Conservation (phyloP, 2,888 invertebrate species). For the Eupithecia abbreviata region DNA sequence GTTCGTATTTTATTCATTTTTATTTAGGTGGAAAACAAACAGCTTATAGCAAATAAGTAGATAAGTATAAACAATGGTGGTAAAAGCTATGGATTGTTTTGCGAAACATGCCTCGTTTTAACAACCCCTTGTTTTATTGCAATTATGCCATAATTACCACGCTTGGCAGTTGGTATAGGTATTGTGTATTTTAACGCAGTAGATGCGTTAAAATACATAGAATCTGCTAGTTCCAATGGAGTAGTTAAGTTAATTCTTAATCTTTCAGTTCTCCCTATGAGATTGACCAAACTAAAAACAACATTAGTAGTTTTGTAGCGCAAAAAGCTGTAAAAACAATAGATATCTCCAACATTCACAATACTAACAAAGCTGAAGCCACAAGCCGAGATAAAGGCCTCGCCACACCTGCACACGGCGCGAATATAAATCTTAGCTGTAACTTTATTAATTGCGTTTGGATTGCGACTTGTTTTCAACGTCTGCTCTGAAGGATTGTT, state of each 20-base stretch:
- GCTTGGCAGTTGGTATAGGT: not conserved
- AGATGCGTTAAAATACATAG: not conserved
- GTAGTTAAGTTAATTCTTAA: not conserved
- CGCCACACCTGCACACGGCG: slow-evolving; percentile 58
- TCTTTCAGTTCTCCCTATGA: not conserved
- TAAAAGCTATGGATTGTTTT: too few relatives aligned
- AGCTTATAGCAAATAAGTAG: too few relatives aligned
- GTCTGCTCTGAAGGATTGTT: slow-evolving; percentile 37
- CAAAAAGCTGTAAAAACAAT: not conserved
- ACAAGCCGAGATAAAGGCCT: slow-evolving; percentile 48
- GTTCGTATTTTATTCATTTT: too few relatives aligned
- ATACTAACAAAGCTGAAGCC: slow-evolving; percentile 28
- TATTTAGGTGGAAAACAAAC: too few relatives aligned
- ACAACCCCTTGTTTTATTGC: too few relatives aligned
- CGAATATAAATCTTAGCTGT: slow-evolving; percentile 73
- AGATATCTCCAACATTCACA: not conserved
- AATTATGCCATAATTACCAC: not conserved
- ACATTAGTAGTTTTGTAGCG: not conserved
- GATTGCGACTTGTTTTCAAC: slow-evolving; percentile 54
- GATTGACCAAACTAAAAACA: not conserved
- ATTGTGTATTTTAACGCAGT: not conserved
- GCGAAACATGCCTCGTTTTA: not conserved
- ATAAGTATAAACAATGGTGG: too few relatives aligned
- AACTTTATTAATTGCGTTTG: slow-evolving; percentile 78
- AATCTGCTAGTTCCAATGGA: not conserved